Evolutionary conservation across 2,113 vertebrate genomes (phyloP).

Genomic region (Seriola dumerili): DNA sequence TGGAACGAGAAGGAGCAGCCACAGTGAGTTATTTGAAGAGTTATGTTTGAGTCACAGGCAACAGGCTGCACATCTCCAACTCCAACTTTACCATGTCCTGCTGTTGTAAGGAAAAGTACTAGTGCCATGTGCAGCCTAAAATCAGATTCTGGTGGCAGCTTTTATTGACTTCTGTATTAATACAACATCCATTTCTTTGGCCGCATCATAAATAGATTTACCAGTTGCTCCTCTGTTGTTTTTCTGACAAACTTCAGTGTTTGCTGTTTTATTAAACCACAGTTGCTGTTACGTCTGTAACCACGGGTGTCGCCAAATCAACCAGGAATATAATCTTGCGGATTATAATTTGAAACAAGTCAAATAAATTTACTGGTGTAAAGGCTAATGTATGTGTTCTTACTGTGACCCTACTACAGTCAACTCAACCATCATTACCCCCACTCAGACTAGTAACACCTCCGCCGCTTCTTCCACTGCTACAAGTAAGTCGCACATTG

Average conservation of each 20-base stretch:
- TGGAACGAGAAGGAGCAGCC: background rate
- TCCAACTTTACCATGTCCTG: background rate
- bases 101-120: background rate
- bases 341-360: constrained; percentile 19
- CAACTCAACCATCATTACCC: constrained; percentile 6
- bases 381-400: constrained; percentile 27
- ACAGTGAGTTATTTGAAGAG: no score
- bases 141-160: background rate
- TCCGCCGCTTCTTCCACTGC: background rate
- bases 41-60: no score
- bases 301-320: background rate
- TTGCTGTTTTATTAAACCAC: background rate
- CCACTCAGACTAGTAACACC: no score
- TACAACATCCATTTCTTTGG: background rate
- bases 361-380: background rate
- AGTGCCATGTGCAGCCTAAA: background rate
- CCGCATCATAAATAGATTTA: background rate
- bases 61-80: background rate
- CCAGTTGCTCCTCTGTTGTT: background rate
- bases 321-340: constrained; percentile 6
- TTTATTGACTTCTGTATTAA: background rate
- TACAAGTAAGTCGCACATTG: constrained; percentile 42
- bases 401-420: constrained; percentile 29
- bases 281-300: background rate
- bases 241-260: background rate